phyloP scores from a whole-genome alignment of 2,113 vertebrate genomes.

The Microcebus lehilahytsara region DNA sequence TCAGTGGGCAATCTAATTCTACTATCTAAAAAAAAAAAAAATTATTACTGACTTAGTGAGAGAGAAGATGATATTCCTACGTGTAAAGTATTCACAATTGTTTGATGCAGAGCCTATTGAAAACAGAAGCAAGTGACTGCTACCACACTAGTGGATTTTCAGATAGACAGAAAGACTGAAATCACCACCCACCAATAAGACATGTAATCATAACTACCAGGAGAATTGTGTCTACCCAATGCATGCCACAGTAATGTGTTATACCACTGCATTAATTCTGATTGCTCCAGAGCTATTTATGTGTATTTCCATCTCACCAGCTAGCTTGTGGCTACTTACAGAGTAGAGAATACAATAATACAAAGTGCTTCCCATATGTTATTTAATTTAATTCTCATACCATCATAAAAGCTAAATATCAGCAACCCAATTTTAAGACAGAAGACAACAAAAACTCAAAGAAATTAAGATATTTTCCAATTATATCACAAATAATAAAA shows the following conservation, averaged over 20 bases:
- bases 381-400: not conserved
- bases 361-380: not conserved
- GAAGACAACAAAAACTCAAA: not conserved
- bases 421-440: not conserved
- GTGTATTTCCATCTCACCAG: not conserved
- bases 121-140: not conserved
- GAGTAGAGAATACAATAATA: not conserved
- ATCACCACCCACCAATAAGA: not conserved
- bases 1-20: constrained; percentile 62
- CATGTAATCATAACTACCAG: not conserved
- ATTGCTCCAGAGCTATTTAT: not conserved
- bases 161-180: not conserved
- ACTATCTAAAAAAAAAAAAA: constrained; percentile 23
- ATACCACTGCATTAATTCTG: not conserved
- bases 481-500: not conserved
- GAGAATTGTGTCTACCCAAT: not conserved
- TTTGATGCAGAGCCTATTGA: not conserved
- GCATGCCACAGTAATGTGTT: not conserved
- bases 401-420: not conserved
- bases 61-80: constrained; percentile 34
- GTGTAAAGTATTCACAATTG: not conserved
- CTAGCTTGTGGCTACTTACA: not conserved
- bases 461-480: not conserved
- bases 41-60: not conserved
- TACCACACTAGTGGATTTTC: not conserved